These are phyloP conservation scores for Anoura caudifer DNA, from an alignment of 2,113 vertebrate species.

Conservation along the genomic window DNA sequence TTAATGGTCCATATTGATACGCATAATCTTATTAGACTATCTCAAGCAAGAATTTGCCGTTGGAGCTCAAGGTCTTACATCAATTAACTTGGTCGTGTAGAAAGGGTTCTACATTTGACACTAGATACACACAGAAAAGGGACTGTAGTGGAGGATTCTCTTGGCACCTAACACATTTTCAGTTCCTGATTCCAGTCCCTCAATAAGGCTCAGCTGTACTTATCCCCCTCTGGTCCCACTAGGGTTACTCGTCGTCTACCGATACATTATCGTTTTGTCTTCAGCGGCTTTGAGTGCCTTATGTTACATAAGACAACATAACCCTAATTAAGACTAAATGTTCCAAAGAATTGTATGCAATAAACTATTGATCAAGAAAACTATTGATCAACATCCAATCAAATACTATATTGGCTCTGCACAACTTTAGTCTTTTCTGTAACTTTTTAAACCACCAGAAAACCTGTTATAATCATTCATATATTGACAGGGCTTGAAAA, in stretches of 20 bases:
- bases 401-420: background rate
- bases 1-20: background rate
- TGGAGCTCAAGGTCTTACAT: background rate
- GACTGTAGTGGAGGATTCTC: background rate
- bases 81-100: background rate
- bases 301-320: background rate
- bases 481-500: background rate
- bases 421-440: background rate
- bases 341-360: background rate
- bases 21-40: background rate
- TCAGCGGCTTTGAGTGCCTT: background rate
- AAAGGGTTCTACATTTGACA: background rate
- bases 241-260: background rate
- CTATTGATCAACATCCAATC: background rate
- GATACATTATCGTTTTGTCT: background rate
- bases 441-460: background rate
- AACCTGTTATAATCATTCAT: constrained; percentile 3
- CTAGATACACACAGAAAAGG: background rate
- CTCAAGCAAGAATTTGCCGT: background rate
- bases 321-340: background rate
- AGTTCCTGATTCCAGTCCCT: background rate
- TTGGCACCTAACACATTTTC: background rate
- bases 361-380: background rate
- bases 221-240: background rate
- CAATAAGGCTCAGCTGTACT: background rate